Evolutionary conservation across 64 coral and sea anemone species (phyloP).

Genomic region (Acropora tenuis): DNA sequence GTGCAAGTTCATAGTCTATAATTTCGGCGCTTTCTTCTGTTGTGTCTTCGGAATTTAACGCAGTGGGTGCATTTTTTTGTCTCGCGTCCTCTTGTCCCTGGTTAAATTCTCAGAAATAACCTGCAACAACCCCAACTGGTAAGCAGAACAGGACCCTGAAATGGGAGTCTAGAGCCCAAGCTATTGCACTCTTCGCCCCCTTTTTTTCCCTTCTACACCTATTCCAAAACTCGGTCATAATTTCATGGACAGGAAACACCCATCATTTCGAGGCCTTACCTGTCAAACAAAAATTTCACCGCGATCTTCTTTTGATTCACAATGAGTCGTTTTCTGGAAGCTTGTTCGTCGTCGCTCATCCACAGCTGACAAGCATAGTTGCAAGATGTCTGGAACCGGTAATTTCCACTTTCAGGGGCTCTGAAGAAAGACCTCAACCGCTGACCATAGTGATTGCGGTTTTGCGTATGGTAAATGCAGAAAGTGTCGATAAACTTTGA

Average conservation of each 20-base stretch:
- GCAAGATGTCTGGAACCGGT: conserved; percentile 70
- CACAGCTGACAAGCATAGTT: conserved; percentile 70
- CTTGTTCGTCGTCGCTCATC: conserved; percentile 33
- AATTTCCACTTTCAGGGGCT: conserved; percentile 67
- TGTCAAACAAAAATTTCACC: background rate
- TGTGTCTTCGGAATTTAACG: no score
- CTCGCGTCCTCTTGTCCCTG: no score
- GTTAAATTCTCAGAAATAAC: no score
- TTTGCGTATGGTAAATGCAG: conserved; percentile 18
- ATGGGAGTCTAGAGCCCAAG: no score
- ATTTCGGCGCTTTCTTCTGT: no score
- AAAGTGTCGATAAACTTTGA: conserved; percentile 40
- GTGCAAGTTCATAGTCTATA: no score
- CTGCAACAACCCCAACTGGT: no score
- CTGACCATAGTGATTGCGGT: conserved; percentile 52
- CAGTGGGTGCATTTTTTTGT: no score
- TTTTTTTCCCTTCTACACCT: no score
- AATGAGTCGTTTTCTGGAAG: conserved; percentile 37
- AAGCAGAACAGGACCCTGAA: no score
- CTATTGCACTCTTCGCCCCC: no score
- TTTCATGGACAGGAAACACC: background rate
- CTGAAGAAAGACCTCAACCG: conserved; percentile 60
- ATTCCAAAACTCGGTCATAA: no score
- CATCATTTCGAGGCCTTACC: background rate
- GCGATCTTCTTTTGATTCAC: conserved; percentile 35